Percentiles rank a stretch among this genome's conserved stretches.
These are phyloP conservation scores for Pseudomugil tenellus DNA, from an alignment of 2,797 vertebrate genomes.

Conservation along the genomic window DNA sequence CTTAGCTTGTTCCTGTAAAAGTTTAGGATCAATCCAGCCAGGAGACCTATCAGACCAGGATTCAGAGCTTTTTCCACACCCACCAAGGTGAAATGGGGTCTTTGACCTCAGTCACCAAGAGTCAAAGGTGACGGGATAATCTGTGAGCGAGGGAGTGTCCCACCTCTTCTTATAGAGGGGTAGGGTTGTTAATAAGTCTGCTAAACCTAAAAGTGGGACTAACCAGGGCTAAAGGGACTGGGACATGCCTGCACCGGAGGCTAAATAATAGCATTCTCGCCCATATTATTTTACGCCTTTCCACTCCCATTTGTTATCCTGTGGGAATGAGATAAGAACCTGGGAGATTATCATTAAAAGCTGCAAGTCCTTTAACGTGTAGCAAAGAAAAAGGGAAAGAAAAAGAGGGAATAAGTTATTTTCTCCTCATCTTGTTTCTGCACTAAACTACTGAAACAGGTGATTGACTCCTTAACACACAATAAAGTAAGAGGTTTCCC, in stretches of 20 bases:
- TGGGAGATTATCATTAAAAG: slow-evolving; percentile 87
- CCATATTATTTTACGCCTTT: slow-evolving; percentile 97
- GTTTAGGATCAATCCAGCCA: not conserved
- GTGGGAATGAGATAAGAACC: slow-evolving; percentile 95
- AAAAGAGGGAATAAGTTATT: slow-evolving; percentile 34
- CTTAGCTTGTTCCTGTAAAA: not conserved
- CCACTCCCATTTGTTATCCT: slow-evolving; percentile 95
- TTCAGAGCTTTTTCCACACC: slow-evolving; percentile 30
- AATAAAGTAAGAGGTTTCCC: slow-evolving; percentile 40
- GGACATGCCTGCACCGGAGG: slow-evolving; percentile 86
- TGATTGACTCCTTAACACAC: slow-evolving; percentile 29
- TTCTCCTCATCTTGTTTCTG: slow-evolving; percentile 2
- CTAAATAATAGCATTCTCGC: slow-evolving; percentile 92
- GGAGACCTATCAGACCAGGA: slow-evolving; percentile 24
- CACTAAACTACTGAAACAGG: not conserved
- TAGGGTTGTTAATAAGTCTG: slow-evolving; percentile 57
- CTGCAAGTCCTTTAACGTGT: slow-evolving; percentile 82
- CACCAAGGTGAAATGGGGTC: slow-evolving; percentile 54
- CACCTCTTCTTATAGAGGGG: slow-evolving; percentile 56
- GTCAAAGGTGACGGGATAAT: slow-evolving; percentile 80
- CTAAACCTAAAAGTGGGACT: slow-evolving; percentile 83
- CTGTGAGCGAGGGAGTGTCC: slow-evolving; percentile 68
- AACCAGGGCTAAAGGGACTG: slow-evolving; percentile 65
- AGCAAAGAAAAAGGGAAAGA: not conserved
- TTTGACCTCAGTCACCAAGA: slow-evolving; percentile 50